Base-by-base conservation (phyloP, 1,140 invertebrate species). In the Drosophila seguyi region DNA sequence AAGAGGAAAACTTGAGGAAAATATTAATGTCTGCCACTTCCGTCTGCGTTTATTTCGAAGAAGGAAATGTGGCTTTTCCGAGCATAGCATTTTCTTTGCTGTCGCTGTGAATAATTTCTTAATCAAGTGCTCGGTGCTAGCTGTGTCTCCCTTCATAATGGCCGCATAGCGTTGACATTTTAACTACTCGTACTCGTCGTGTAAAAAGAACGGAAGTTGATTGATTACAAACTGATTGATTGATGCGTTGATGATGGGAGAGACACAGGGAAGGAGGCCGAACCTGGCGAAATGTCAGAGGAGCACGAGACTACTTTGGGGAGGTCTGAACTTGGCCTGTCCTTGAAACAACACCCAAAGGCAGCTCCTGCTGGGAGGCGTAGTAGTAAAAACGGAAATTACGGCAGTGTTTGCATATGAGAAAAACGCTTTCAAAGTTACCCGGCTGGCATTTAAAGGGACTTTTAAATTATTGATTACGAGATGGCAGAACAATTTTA, bases 171-270 rank as follows among this genome's bases (percentile, higher is more conserved):
- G 68, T 58, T 72, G 68, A 72, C 68, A 72, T 72, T 72, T 72
- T 71, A 72, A 72, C 66, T 72, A 71, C 68, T 48, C n/a, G 45
- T 42, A 25, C 34, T 69, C 68, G 68, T 57, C 45, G 45, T 48
- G 63, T 47, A 38, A 27, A 22, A 57, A 34, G 68, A 71, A 57
- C 67, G 67, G 68, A 71, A 72, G 68, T 72, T 72, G 68, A 72
- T 71, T 72, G 68, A 72, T 72, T 71, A 72, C 65, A 71, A 39
- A 29, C 56, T 71, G 68, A 72, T 72, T 72, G 68, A 72, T 72
- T 71, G 52, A 72, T 71, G 48, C 13, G 63, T 29, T 36, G 31
- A 47, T 47, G 44, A 22, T 22, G 29, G 25, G n/a, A 39, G 31
- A 45, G 18, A 55, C 38, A 53, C 31, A n/a, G 45, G 34, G 25